Percentiles rank a stretch among this genome's conserved stretches.
Conservation (phyloP, 2,888 invertebrate genomes). For the Cistogaster globosa region DNA sequence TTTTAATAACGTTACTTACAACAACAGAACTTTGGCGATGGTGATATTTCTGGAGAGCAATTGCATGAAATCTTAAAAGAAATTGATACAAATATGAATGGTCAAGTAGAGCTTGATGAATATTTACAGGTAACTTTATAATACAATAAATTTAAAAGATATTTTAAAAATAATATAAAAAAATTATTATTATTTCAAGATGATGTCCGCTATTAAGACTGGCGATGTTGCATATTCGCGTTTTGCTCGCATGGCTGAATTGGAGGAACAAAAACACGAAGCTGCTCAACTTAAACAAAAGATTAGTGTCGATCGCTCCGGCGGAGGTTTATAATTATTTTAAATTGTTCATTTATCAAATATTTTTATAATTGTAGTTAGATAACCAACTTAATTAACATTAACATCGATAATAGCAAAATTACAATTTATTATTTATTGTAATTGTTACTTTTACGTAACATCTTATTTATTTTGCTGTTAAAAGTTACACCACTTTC, state of each 20-base stretch:
- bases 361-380: constrained; percentile 59
- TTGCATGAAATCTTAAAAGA: constrained; percentile 98
- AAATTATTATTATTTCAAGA: constrained; percentile 84
- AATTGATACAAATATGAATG: constrained; percentile 99
- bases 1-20: not conserved
- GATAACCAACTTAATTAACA: constrained; percentile 37
- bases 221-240: constrained; percentile 97
- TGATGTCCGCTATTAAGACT: constrained; percentile 99
- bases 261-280: constrained; percentile 93
- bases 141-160: not conserved
- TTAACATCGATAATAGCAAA: constrained; percentile 42
- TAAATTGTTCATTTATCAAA: constrained; percentile 36
- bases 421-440: not conserved
- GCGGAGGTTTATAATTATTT: constrained; percentile 92
- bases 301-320: constrained; percentile 96
- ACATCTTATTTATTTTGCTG: constrained; percentile 49
- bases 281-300: constrained; percentile 89
- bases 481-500: constrained; percentile 40
- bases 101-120: constrained; percentile 99
- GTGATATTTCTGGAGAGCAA: constrained; percentile 94
- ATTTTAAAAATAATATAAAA: not conserved
- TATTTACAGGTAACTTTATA: constrained; percentile 93
- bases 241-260: constrained; percentile 96
- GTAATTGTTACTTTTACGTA: not conserved
- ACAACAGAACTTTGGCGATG: constrained; percentile 89